phyloP scores from a whole-genome alignment of 2,888 invertebrate species.

The Drosophila cracens region DNA sequence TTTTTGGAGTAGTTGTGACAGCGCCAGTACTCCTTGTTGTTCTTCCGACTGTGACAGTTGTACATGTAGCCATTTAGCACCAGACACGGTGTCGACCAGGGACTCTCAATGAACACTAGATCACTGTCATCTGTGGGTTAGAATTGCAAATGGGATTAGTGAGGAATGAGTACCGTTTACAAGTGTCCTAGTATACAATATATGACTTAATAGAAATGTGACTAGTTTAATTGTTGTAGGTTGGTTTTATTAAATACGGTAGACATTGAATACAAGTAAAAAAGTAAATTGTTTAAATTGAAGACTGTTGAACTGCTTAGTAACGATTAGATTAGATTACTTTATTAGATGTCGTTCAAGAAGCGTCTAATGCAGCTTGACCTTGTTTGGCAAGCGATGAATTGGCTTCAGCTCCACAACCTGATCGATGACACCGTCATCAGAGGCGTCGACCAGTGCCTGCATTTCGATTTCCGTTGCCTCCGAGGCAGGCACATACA shows the following conservation, averaged over 20 bases:
- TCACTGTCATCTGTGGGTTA: constrained; percentile 56
- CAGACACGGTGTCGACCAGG: constrained; percentile 85
- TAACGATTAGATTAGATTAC: constrained; percentile 1
- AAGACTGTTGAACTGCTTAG: constrained; percentile 1
- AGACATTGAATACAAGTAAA: constrained; percentile 41
- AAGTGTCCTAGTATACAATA: background rate
- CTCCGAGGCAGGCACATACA: constrained; percentile 81
- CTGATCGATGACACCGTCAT: constrained; percentile 38
- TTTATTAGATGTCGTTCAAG: constrained; percentile 12
- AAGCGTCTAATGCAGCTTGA: constrained; percentile 39
- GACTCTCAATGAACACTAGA: constrained; percentile 84
- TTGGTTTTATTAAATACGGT: constrained; percentile 43
- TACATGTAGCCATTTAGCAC: constrained; percentile 84
- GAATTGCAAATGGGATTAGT: constrained; percentile 2
- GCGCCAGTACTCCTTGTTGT: constrained; percentile 85
- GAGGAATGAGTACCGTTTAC: background rate
- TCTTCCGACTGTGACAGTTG: constrained; percentile 85
- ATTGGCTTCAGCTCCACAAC: constrained; percentile 37
- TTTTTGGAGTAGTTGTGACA: constrained; percentile 85
- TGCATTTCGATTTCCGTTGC: constrained; percentile 74
- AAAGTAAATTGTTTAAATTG: constrained; percentile 19
- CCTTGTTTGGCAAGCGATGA: constrained; percentile 39
- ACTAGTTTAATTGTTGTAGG: constrained; percentile 14
- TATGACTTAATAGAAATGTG: constrained; percentile 25
- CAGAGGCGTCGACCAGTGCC: constrained; percentile 53